Conservation (phyloP, 2,113 vertebrate genomes). For the Murina feae region DNA sequence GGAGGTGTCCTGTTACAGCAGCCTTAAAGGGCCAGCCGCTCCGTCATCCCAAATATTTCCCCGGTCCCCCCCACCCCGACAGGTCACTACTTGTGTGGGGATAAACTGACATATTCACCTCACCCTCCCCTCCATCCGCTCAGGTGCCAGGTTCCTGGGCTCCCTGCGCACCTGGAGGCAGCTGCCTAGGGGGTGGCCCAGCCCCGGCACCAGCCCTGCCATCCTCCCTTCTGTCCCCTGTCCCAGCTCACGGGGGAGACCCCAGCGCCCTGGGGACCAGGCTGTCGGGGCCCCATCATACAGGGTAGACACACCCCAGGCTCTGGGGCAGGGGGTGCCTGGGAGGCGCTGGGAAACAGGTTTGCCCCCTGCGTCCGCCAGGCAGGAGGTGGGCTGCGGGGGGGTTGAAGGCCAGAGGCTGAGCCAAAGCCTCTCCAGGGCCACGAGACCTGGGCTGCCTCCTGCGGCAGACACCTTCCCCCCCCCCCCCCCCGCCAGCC, state of each 20-base stretch:
- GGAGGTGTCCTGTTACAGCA: slow-evolving; percentile 89
- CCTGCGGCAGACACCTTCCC: too few species aligned
- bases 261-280: not conserved
- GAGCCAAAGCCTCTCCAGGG: not conserved
- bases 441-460: not conserved
- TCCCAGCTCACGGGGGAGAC: not conserved
- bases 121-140: slow-evolving; percentile 3
- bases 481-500: too few species aligned
- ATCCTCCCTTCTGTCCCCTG: fast-evolving
- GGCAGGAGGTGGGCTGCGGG: not conserved
- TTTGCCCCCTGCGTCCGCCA: too few species aligned
- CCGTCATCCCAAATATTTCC: slow-evolving; percentile 69
- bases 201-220: fast-evolving
- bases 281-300: not conserved
- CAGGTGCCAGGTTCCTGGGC: slow-evolving; percentile 7
- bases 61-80: slow-evolving; percentile 54
- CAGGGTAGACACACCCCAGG: too few species aligned
- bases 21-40: slow-evolving; percentile 82
- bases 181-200: not conserved
- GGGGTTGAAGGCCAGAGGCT: not conserved
- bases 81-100: slow-evolving; percentile 77
- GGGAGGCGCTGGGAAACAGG: not conserved
- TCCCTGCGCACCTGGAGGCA: not conserved
- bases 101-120: slow-evolving; percentile 33
- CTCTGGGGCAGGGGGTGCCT: not conserved